Evolutionary conservation across 2,888 invertebrate genomes (phyloP), one percentile per base, ranked within the genome.

Genomic region (Oligia fasciuncula): DNA sequence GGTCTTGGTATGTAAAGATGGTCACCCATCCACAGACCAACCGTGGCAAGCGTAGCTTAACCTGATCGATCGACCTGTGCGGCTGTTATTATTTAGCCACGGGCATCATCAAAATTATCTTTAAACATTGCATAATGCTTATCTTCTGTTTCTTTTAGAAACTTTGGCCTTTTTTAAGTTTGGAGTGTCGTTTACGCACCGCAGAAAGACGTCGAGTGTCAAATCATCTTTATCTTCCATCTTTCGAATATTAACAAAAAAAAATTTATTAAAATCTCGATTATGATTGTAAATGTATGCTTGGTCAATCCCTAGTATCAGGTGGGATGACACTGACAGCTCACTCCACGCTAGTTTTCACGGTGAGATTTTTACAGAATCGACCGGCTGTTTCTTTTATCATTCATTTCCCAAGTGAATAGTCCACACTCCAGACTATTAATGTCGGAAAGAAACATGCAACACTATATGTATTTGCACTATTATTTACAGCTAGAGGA

Each of bases 401-500:
- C n/a, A 5, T n/a, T 0, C 29, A 63, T 63, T 63, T 63, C 62
- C 3, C 29, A 29, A 4, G 13, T n/a, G 11, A n/a, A 57, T n/a
- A 11, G 29, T 29, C 29, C 13, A 71, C 17, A 54, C 17, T 19
- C 35, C 62, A 23, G 17, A 69, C 19, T 46, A 57, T 57, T 23
- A 51, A 67, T 76, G 46, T 57, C 17, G 17, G 23, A 83, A 68
- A 68, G 13, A 35, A 35, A 63, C 29, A 60, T 65, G 19, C 13
- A 35, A 69, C 43, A 51, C 46, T 14, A 35, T 19, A 67, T 57
- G 67, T 8, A 51, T n/a, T 4, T 60, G 23, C 13, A 65, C 46
- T 57, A 76, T 62, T 74, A 74, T 51, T 54, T 49, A 23, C 60
- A 54, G n/a, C n/a, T 4, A 35, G 17, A 75, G 81, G 76, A 80